Evolutionary conservation across 2,797 vertebrate species (phyloP), one percentile per base, ranked within the genome.

Genomic region (Lutjanus campechanus): DNA sequence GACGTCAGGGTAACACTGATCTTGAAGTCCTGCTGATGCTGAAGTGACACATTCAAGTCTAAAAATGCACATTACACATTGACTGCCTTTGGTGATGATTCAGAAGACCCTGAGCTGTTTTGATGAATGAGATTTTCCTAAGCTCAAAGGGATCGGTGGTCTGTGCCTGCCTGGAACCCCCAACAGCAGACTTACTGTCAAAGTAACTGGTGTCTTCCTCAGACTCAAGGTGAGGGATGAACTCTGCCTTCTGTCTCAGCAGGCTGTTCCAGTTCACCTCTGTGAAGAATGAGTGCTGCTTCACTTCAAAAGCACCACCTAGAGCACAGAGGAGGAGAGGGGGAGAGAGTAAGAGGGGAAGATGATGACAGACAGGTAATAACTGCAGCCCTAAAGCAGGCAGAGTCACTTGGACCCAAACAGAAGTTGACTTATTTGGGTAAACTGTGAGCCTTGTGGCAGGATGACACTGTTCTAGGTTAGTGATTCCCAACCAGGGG

Each of bases 151-250:
- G 44, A 22, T 47, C 19, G 25, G 29, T 3, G 17, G 9, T 68
- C 36, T 5, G 29, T 36, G 29, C 29, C 15, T 13, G 2, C 5
- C 55, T 15, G 7, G 41, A 61, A 54, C 58, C 16, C 11, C 43
- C 19, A 11, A 11, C 20, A 44, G 13, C 13, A 44, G 56, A 93
- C 97, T 96, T 89, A 97, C 97, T 97, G 93, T 98, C 97, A 44
- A 98, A 98, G 85, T 98, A 98, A 91, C 97, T 98, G 84, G 97
- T 98, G 90, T 98, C 97, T 81, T 98, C 97, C 80, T 98, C 97
- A 0, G 97, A 97, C 92, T 98, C 97, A 8, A 98, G 91, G 66
- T 98, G 96, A 63, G 97, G 97, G 58, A 98, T 96, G 89, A 98
- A 98, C 92, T 98, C 97, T 0, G 97, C 97, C 82, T 98, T 98